Base-by-base conservation (phyloP, 2,888 invertebrate genomes). In the Drosophila phalerata region DNA sequence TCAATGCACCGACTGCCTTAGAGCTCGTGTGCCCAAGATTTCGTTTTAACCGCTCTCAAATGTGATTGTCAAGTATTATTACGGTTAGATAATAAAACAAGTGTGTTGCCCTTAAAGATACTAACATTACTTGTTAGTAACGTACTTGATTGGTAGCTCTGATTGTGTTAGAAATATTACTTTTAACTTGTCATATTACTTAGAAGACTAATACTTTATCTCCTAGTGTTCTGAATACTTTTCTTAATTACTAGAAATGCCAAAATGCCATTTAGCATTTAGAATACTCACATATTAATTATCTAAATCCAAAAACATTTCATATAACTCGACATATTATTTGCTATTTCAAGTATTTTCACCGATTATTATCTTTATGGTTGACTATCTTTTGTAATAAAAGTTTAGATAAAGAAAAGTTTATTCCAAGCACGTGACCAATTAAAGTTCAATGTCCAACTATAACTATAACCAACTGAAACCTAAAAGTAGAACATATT, bases 71-170 rank as follows among this genome's bases (percentile, higher is more conserved):
- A 75, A 64, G 48, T 34, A 15, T 30, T 37, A 5, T 34, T 42
- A 25, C 25, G 22, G 15, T 47, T 11, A 62, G 73, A 72, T 69
- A 55, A 55, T 40, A 56, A 40, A 52, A 48, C 42, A 25, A 58
- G 43, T 63, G 47, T 30, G 32, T 43, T 45, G 19, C 9, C 22
- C 45, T 43, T 38, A 11, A 49, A 56, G 58, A 48, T 60, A 30
- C 58, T 28, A 56, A 49, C 22, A 28, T 15, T 13, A 52, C 56
- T 60, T 51, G 30, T 19, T 58, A 49, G 68, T 64, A 58, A 19
- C 17, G 51, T 22, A 22, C 5, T 48, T 38, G 42, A 56, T 28
- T 25, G 22, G 13, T 25, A 8, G 8, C 9, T 25, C 10, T 13
- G 17, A n/a, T 34, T 5, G 9, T 11, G 11, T 1, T 13, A 3